Evolutionary conservation across 2,113 vertebrate genomes (phyloP), one percentile per base, ranked within the genome.

Genomic region (Sarotherodon lohbergeri): DNA sequence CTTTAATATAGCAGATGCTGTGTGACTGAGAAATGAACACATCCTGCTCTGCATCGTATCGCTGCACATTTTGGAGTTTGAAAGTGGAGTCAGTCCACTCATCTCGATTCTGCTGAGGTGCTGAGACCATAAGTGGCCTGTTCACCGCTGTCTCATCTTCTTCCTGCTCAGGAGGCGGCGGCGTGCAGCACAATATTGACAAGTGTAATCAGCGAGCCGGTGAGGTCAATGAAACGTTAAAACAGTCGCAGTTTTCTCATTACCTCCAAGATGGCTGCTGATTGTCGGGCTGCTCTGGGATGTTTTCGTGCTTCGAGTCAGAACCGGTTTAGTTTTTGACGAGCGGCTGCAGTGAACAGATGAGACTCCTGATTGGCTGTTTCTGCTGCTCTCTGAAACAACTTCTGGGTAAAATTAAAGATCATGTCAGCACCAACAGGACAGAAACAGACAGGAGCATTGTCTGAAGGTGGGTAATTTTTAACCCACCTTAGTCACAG

Each of bases 141-240:
- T 17, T 55, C 66, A n/a, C 46, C 4, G 10, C 17, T 27, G 8
- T 0, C 66, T 22, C 5, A 13, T 43, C 11, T 61, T 48, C 12
- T 17, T 5, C 19, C 12, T 10, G 57, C 10, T 61, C 29, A 39
- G 56, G 24, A 39, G 50, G 71, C 19, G 11, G 50, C 39, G 41
- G 55, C 1, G 34, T 19, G 46, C 46, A 13, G 55, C 50, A 56
- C n/a, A 63, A 24, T 68, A 88, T 82, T 27, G 81, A 86, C 46
- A 61, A 19, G 61, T 27, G 24, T 34, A 68, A 88, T 41, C 1
- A 39, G 82, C 0, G 17, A 81, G 54, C 63, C 19, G 19, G 29
- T 84, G 52, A 32, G 32, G 85, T 55, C 85, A 83, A 80, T 63
- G 90, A 91, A 41, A 85, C 82, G 56, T 46, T 87, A 52, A 82